Conservation (phyloP, 2,888 invertebrate genomes). For the Drosophila colorata region DNA sequence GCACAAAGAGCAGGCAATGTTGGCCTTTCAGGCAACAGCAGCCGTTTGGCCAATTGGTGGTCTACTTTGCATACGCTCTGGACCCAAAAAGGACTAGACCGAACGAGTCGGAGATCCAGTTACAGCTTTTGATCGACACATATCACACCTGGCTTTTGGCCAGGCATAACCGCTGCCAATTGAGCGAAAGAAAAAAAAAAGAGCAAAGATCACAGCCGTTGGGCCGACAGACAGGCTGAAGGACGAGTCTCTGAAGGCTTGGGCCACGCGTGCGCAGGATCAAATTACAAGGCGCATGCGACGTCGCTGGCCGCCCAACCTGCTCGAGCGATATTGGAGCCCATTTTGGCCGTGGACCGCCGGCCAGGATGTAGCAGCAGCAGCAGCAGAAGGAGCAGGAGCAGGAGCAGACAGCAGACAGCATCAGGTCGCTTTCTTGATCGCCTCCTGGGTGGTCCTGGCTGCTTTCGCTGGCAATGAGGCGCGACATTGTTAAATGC, state of each 20-base stretch:
- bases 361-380: conserved; percentile 49
- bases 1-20: conserved; percentile 20
- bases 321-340: conserved; percentile 44
- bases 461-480: conserved; percentile 56
- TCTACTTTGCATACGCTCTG: conserved; percentile 65
- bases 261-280: conserved; percentile 73
- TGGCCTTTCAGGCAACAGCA: conserved; percentile 44
- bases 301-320: conserved; percentile 18
- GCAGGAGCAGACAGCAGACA: conserved; percentile 12
- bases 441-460: conserved; percentile 41
- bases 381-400: conserved; percentile 6
- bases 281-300: conserved; percentile 65
- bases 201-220: conserved; percentile 74
- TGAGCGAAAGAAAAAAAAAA: conserved; percentile 30
- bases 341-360: conserved; percentile 55
- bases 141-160: conserved; percentile 52
- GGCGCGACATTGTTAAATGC: conserved; percentile 22
- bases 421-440: conserved; percentile 33
- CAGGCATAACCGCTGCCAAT: conserved; percentile 51
- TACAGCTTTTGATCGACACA: conserved; percentile 54
- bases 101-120: conserved; percentile 41
- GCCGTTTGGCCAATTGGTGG: conserved; percentile 54
- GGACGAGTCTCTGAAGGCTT: conserved; percentile 17
- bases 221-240: conserved; percentile 44
- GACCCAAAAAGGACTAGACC: conserved; percentile 17